These are phyloP conservation scores for Dryobotodes eremita DNA, from an alignment of 2,888 invertebrate species.

Conservation along the genomic window DNA sequence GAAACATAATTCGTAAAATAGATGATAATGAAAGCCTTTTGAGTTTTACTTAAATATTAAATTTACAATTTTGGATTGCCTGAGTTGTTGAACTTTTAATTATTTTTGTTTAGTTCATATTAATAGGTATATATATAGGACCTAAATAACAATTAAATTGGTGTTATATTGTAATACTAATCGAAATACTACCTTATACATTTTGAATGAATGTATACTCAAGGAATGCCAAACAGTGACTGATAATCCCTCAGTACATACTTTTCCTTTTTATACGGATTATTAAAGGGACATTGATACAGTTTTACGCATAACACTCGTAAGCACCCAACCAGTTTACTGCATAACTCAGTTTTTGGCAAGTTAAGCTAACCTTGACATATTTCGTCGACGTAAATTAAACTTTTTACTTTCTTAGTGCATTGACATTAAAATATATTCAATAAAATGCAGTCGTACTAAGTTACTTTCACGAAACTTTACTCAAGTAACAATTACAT, in stretches of 20 bases:
- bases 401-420: background rate
- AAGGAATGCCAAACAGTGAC: slow-evolving; percentile 21
- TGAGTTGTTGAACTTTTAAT: background rate
- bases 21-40: background rate
- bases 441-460: background rate
- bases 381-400: background rate
- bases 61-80: background rate
- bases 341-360: slow-evolving; percentile 18
- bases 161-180: background rate
- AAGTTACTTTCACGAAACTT: too few species aligned
- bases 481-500: too few species aligned
- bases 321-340: slow-evolving; percentile 1
- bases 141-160: background rate
- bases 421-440: slow-evolving; percentile 4
- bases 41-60: background rate
- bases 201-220: slow-evolving; percentile 35
- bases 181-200: slow-evolving; percentile 47
- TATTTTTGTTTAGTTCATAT: background rate
- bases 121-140: background rate
- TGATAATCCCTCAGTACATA: slow-evolving; percentile 34
- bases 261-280: slow-evolving; percentile 50
- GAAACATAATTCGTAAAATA: background rate
- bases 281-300: slow-evolving; percentile 16
- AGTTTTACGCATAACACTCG: slow-evolving; percentile 27
- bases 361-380: slow-evolving; percentile 11